Evolutionary conservation across 1,140 invertebrate species (phyloP).

Genomic region (Drosophila kohkoa): DNA sequence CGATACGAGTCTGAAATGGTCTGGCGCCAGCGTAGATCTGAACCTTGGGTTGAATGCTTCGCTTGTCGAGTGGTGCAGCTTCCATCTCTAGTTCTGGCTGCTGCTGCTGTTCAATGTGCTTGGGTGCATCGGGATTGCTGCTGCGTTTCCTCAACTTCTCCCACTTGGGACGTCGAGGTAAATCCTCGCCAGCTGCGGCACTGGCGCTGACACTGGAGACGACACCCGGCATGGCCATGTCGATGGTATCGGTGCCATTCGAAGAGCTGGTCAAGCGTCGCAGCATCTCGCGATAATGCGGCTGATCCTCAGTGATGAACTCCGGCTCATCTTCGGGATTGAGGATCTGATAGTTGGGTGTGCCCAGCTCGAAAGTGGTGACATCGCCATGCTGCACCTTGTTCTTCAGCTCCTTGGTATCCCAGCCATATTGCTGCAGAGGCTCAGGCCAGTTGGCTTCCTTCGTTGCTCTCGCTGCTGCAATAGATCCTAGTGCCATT

Average conservation of each 20-base stretch:
- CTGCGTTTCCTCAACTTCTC: constrained; percentile 68
- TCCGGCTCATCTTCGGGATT: constrained; percentile 76
- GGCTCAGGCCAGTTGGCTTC: constrained; percentile 50
- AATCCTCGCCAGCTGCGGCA: background rate
- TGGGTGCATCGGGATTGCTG: constrained; percentile 13
- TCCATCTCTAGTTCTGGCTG: background rate
- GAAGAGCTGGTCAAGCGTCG: constrained; percentile 44
- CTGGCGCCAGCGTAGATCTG: constrained; percentile 58
- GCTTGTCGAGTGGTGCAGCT: background rate
- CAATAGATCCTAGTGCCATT: constrained; percentile 11
- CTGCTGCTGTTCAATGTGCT: background rate
- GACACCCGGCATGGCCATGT: constrained; percentile 41
- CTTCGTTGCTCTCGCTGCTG: background rate
- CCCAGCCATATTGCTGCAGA: constrained; percentile 53
- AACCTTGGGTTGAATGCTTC: constrained; percentile 25
- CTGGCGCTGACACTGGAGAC: constrained; percentile 9
- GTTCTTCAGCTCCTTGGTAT: constrained; percentile 59
- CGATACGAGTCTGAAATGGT: constrained; percentile 59
- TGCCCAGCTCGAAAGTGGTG: constrained; percentile 72
- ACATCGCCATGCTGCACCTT: constrained; percentile 71
- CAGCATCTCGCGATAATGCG: constrained; percentile 67
- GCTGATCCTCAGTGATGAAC: constrained; percentile 76
- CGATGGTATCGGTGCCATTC: constrained; percentile 56
- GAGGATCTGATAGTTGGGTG: constrained; percentile 72
- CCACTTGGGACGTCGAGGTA: background rate